These are phyloP conservation scores for Drosophila bipectinata DNA, from an alignment of 1,140 invertebrate genomes.

Conservation along the genomic window DNA sequence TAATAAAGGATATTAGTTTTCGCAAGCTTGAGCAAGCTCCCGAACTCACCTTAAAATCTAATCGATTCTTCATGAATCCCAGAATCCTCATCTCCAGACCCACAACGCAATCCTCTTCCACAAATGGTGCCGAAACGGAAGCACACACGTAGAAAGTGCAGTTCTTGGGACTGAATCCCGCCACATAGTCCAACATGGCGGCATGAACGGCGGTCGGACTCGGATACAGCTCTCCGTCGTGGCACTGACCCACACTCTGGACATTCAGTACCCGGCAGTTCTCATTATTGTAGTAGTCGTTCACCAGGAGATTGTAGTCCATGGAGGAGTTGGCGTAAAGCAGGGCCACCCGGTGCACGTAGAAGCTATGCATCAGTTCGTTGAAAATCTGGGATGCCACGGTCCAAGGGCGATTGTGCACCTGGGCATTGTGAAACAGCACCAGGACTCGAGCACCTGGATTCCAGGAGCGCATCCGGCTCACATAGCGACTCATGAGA, in stretches of 20 bases:
- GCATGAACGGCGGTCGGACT: slow-evolving; percentile 24
- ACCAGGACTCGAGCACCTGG: slow-evolving; percentile 74
- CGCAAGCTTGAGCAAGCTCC: background rate
- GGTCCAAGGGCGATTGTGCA: slow-evolving; percentile 29
- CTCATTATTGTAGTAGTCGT: slow-evolving; percentile 75
- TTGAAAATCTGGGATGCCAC: slow-evolving; percentile 61
- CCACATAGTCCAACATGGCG: slow-evolving; percentile 53
- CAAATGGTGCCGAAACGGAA: slow-evolving; percentile 72
- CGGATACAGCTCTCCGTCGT: slow-evolving; percentile 45
- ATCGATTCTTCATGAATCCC: slow-evolving; percentile 64
- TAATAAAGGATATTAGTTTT: slow-evolving; percentile 6
- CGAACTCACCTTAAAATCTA: slow-evolving; percentile 64
- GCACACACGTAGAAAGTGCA: slow-evolving; percentile 79
- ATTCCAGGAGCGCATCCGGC: slow-evolving; percentile 70
- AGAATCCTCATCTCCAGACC: slow-evolving; percentile 77
- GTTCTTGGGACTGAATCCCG: slow-evolving; percentile 60
- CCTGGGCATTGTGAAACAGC: slow-evolving; percentile 59
- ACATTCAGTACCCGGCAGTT: slow-evolving; percentile 62
- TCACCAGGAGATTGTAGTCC: slow-evolving; percentile 66
- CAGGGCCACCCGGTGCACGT: slow-evolving; percentile 76
- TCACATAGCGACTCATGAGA: slow-evolving; percentile 51
- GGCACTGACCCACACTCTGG: slow-evolving; percentile 63
- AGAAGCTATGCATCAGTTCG: slow-evolving; percentile 56
- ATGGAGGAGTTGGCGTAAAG: slow-evolving; percentile 53
- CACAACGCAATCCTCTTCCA: slow-evolving; percentile 65